These are phyloP conservation scores for Periplaneta americana DNA, from an alignment of 1,140 invertebrate genomes.

Conservation along the genomic window DNA sequence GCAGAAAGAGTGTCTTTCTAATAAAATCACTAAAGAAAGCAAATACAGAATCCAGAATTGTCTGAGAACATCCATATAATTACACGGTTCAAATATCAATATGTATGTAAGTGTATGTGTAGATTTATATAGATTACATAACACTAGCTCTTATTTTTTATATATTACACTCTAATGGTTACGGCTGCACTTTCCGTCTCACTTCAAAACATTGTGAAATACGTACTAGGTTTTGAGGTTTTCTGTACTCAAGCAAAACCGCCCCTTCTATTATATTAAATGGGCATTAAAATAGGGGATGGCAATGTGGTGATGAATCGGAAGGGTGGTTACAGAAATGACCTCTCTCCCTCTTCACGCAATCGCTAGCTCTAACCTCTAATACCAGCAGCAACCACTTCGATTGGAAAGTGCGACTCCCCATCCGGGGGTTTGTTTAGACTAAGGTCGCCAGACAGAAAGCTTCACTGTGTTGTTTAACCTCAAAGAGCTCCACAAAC, in stretches of 20 bases:
- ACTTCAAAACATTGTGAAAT: too few species aligned
- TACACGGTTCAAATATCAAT: too few species aligned
- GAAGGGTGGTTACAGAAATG: not conserved
- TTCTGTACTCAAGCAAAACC: not conserved
- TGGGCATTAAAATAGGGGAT: not conserved
- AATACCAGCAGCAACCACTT: not conserved
- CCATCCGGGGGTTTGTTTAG: not conserved
- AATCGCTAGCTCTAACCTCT: not conserved
- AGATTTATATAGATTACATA: too few species aligned
- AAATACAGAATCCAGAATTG: too few species aligned
- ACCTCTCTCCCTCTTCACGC: not conserved
- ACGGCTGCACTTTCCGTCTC: too few species aligned
- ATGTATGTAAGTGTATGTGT: too few species aligned
- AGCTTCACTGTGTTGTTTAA: not conserved
- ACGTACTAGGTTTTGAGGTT: not conserved
- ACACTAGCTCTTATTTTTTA: too few species aligned
- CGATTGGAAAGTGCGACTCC: not conserved
- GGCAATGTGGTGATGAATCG: not conserved
- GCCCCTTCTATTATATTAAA: not conserved
- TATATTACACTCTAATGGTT: too few species aligned
- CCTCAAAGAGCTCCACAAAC: not conserved
- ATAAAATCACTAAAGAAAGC: too few species aligned
- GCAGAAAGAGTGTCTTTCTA: too few species aligned
- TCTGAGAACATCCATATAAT: too few species aligned
- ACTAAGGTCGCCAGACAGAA: not conserved